Conservation (phyloP, 1,140 invertebrate genomes). For the Campoletis sonorensis region DNA sequence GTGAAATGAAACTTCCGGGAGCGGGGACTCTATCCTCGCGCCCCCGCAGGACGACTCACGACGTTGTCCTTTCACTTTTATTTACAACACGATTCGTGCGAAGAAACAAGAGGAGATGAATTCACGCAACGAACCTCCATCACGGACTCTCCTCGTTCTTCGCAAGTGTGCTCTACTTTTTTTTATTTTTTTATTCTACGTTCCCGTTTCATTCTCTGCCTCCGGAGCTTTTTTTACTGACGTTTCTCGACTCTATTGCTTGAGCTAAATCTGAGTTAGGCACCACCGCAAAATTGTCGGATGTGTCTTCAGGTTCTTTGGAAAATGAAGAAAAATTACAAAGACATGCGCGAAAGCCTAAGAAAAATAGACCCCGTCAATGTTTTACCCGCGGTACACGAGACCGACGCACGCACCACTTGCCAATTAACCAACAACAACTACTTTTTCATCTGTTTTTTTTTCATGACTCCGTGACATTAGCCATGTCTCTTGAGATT, state of each 20-base stretch:
- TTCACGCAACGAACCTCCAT: not conserved
- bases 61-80: not conserved
- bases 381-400: not conserved
- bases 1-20: conserved; percentile 43
- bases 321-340: conserved; percentile 9
- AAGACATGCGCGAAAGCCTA: not conserved
- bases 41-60: not conserved
- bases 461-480: no score
- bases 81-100: not conserved
- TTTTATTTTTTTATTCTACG: not conserved
- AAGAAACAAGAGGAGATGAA: not conserved
- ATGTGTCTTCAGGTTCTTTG: not conserved
- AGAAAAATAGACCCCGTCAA: not conserved
- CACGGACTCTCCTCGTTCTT: not conserved
- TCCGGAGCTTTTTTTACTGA: conserved; percentile 1
- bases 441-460: no score
- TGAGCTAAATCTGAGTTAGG: conserved; percentile 24
- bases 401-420: not conserved
- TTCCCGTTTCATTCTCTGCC: not conserved
- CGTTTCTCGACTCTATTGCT: conserved; percentile 18
- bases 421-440: not conserved
- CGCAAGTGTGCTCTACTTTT: not conserved
- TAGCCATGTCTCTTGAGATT: no score
- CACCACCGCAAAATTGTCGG: conserved; percentile 9
- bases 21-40: not conserved